Evolutionary conservation across 2,113 vertebrate species (phyloP).

Genomic region (Megaceryle maxima): DNA sequence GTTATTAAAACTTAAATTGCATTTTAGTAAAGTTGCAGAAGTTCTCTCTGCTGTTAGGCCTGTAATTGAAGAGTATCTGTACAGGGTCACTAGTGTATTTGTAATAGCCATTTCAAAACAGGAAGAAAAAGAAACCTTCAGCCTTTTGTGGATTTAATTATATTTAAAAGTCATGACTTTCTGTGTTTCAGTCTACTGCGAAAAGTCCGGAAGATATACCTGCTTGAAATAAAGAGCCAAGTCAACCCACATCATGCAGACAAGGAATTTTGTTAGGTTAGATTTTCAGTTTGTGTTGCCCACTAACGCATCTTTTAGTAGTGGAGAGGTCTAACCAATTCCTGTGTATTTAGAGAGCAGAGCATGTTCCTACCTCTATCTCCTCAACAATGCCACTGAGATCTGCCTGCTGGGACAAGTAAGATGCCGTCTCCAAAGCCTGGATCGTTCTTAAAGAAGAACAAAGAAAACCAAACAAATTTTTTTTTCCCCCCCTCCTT

Average conservation of each 20-base stretch:
- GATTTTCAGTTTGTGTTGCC: background rate
- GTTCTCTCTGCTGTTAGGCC: background rate
- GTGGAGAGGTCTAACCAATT: background rate
- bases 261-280: background rate
- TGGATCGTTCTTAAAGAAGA: constrained; percentile 83
- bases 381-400: constrained; percentile 92
- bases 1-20: background rate
- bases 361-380: constrained; percentile 85
- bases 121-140: background rate
- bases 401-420: constrained; percentile 92
- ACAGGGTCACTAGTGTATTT: background rate
- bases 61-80: background rate
- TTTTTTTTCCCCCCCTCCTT: background rate
- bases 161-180: background rate
- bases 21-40: background rate
- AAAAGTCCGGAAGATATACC: background rate
- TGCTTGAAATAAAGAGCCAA: background rate
- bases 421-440: constrained; percentile 89
- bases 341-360: background rate
- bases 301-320: background rate
- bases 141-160: background rate
- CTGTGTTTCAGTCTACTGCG: background rate
- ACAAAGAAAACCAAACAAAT: constrained; percentile 12
- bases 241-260: background rate
- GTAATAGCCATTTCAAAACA: background rate